Evolutionary conservation across 2,888 invertebrate genomes (phyloP).

Genomic region (Drosophila ezoana): DNA sequence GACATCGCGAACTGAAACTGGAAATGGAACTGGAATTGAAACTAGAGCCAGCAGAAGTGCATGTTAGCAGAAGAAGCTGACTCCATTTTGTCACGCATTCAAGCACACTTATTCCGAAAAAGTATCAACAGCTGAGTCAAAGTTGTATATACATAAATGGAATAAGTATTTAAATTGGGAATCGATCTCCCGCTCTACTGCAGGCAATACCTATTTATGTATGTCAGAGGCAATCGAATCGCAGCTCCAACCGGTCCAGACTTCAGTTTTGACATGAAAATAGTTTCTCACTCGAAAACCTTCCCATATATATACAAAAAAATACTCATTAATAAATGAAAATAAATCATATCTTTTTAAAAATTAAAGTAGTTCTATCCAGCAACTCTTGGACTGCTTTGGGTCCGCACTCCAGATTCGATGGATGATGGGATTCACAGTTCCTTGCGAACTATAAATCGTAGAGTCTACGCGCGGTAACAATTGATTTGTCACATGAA

Average conservation of each 20-base stretch:
- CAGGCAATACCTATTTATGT: not conserved
- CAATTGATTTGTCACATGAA: slow-evolving; percentile 83
- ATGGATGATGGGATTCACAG: slow-evolving; percentile 1
- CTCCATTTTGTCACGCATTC: not conserved
- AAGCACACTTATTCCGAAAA: not conserved
- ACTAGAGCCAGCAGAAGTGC: not conserved
- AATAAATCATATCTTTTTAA: not conserved
- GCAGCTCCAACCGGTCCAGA: too few relatives aligned
- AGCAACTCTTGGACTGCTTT: not conserved
- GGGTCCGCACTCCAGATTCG: not conserved
- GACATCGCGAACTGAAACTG: slow-evolving; percentile 10
- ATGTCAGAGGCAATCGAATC: not conserved
- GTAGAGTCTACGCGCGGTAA: slow-evolving; percentile 58
- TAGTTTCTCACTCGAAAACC: too few relatives aligned
- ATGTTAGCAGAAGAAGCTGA: not conserved
- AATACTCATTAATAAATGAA: not conserved
- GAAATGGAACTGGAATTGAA: slow-evolving; percentile 21
- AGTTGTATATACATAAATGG: not conserved
- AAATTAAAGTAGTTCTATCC: too few relatives aligned
- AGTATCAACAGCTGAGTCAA: not conserved
- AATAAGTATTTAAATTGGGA: too few relatives aligned
- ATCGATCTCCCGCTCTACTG: too few relatives aligned
- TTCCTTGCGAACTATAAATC: slow-evolving; percentile 9
- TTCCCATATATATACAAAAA: not conserved
- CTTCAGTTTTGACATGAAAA: too few relatives aligned